These are phyloP conservation scores for Sebastes itinus DNA, from an alignment of 2,797 vertebrate genomes.

Conservation along the genomic window DNA sequence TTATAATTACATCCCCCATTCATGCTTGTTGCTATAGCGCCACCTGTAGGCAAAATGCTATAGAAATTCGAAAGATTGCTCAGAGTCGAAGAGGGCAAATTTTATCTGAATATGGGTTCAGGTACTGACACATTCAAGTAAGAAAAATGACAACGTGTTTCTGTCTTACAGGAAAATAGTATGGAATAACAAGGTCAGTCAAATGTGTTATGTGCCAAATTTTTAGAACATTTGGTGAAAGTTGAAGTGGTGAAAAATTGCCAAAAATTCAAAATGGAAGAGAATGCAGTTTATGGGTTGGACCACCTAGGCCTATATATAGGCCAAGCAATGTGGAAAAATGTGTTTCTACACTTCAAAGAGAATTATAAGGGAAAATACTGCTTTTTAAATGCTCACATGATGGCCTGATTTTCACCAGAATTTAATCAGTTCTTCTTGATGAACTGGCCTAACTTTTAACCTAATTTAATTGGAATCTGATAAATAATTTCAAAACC, in stretches of 20 bases:
- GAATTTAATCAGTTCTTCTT: neutral
- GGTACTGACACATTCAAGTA: neutral
- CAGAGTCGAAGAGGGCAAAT: neutral
- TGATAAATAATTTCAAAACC: neutral
- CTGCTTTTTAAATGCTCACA: neutral
- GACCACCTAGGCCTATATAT: neutral
- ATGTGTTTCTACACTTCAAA: neutral
- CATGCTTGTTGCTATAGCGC: neutral
- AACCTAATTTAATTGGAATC: neutral
- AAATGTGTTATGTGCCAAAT: neutral
- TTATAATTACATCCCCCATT: neutral
- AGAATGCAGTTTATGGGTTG: neutral
- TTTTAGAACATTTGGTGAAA: neutral
- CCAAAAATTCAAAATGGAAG: neutral
- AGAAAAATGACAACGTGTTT: neutral
- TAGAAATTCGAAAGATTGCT: neutral
- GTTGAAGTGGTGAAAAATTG: neutral
- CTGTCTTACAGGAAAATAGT: neutral
- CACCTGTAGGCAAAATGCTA: neutral
- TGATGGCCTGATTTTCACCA: neutral
- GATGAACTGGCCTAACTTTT: neutral
- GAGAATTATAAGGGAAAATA: neutral
- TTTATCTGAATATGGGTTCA: neutral
- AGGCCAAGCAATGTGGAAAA: neutral
- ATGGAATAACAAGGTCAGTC: neutral